Evolutionary conservation across 2,797 vertebrate genomes (phyloP).

Genomic region (Channa striata): DNA sequence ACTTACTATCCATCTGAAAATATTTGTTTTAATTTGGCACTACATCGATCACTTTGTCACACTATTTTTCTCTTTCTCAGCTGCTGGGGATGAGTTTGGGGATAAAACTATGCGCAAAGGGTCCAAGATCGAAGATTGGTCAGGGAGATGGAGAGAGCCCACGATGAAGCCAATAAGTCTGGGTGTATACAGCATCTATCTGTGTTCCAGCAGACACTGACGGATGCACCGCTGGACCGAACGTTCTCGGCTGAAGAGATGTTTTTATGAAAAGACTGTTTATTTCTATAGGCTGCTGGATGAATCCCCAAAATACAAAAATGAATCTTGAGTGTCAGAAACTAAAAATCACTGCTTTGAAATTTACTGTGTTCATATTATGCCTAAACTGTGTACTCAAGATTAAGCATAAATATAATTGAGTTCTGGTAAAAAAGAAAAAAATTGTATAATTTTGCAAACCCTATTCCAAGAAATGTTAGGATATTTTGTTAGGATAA

Average conservation of each 20-base stretch:
- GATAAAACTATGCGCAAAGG: conserved; percentile 13
- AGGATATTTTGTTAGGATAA: too few relatives aligned
- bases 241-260: conserved; percentile 13
- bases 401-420: too few relatives aligned
- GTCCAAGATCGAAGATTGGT: conserved; percentile 47
- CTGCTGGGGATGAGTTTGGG: conserved; percentile 20
- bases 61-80: conserved; percentile 48
- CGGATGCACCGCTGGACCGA: conserved; percentile 38
- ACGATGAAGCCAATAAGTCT: conserved; percentile 49
- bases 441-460: too few relatives aligned
- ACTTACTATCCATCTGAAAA: conserved; percentile 48
- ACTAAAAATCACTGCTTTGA: not conserved
- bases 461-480: too few relatives aligned
- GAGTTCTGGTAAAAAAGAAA: too few relatives aligned
- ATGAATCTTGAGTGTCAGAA: conserved; percentile 12
- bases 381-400: too few relatives aligned
- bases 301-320: conserved; percentile 5
- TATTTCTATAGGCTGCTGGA: conserved; percentile 9
- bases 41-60: conserved; percentile 66
- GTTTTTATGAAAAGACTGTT: conserved; percentile 20
- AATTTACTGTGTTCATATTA: too few relatives aligned
- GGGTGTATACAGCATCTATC: conserved; percentile 47
- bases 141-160: conserved; percentile 53
- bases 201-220: conserved; percentile 51
- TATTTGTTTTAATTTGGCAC: conserved; percentile 65